phyloP scores from a whole-genome alignment of 35 echinoderm and acorn worm genomes.

The Ophioderma brevispina region DNA sequence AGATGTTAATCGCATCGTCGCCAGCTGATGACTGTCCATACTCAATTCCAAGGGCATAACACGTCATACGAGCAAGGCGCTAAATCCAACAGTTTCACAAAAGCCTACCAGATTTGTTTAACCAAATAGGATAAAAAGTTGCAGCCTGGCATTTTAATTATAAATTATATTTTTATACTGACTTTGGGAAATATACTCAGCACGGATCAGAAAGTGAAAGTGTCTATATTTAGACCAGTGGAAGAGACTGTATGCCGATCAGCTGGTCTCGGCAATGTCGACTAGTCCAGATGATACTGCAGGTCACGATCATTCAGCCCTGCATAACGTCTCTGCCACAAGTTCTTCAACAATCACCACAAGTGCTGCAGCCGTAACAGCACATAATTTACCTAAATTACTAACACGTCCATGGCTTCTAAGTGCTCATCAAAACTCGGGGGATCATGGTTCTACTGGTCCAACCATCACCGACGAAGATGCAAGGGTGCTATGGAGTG shows the following conservation, averaged over 20 bases:
- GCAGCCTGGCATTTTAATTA: no score
- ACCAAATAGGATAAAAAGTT: no score
- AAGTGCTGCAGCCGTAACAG: background rate
- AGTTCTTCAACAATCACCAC: background rate
- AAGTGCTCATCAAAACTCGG: constrained; percentile 3
- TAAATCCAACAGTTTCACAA: no score
- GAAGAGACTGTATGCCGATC: background rate
- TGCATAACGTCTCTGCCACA: background rate
- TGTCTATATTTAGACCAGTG: background rate
- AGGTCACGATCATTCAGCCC: background rate
- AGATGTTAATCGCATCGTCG: no score
- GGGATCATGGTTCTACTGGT: constrained; percentile 5
- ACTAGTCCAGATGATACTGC: background rate
- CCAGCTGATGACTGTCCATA: no score
- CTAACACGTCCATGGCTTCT: background rate
- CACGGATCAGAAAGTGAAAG: background rate
- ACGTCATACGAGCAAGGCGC: no score
- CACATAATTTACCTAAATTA: background rate
- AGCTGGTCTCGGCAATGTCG: background rate
- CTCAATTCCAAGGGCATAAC: no score
- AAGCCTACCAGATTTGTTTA: no score
- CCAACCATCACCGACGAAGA: constrained; percentile 24
- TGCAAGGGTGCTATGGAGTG: constrained; percentile 68
- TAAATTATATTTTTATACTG: no score
- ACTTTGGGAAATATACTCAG: no score